phyloP scores from a whole-genome alignment of 1,140 invertebrate genomes.

The Trypoxylus dichotomus region DNA sequence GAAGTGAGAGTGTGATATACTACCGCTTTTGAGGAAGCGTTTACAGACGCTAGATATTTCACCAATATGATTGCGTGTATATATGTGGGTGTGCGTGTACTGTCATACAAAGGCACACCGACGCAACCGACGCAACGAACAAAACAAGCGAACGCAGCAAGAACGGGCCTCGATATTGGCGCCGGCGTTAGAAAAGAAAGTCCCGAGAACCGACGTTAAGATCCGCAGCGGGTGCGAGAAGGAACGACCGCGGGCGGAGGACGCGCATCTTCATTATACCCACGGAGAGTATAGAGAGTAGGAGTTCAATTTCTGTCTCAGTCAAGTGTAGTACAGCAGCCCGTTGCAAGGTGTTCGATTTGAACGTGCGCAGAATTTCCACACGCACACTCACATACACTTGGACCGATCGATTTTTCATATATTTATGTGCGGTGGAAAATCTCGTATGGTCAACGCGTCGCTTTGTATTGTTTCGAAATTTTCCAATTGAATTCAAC shows the following conservation, averaged over 20 bases:
- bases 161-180: neutral
- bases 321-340: neutral
- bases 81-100: neutral
- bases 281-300: neutral
- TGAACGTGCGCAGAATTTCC: constrained; percentile 13
- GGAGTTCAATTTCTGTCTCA: neutral
- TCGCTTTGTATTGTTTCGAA: neutral
- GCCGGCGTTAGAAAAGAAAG: constrained; percentile 9
- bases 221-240: neutral
- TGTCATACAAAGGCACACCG: neutral
- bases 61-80: neutral
- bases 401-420: neutral
- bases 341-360: neutral
- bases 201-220: neutral
- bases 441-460: neutral
- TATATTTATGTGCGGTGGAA: neutral
- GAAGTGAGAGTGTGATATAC: neutral
- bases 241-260: neutral
- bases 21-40: neutral
- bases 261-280: constrained; percentile 1
- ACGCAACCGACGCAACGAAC: neutral
- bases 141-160: neutral
- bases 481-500: neutral
- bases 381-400: neutral
- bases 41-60: neutral